Base-by-base conservation (phyloP, 1,140 invertebrate genomes). In the Archivesica marissinica region DNA sequence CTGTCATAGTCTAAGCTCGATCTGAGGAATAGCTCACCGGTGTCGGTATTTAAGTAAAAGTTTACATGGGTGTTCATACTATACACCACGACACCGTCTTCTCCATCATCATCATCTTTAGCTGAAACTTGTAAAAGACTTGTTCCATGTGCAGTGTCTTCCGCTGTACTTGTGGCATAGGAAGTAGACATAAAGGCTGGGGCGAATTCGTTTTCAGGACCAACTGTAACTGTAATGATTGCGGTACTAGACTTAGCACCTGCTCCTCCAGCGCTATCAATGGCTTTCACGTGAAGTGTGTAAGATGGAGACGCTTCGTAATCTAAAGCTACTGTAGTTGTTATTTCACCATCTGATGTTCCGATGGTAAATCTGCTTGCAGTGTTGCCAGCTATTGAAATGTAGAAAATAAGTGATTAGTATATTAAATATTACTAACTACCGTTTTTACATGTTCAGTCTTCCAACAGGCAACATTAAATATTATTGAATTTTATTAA, bases 131-230 rank as follows among this genome's bases (percentile, higher is more conserved):
- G 44, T 15, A 79, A 78, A 3, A 91, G 66, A 17, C 81, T 78
- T n/a, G 47, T 77, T 13, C 88, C 89, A 7, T 86, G n/a, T n/a
- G 86, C 13, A n/a, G 28, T 50, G 30, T 86, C 59, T 78, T 91
- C 90, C 13, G 35, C 28, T 13, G 89, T 15, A 20, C 44, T 79
- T 17, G 54, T 56, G 15, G 83, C 76, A 74, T 89, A 89, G 1
- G 85, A 66, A 38, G 82, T 33, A 56, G 94, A 89, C 6, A 82
- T 79, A 87, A 95, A 92, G 15, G 52, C 56, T 0, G 91, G 91
- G 41, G 61, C 50, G 23, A 54, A 17, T 56, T 92, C 90, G 70
- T 92, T 92, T 15, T 89, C 86, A 59, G 91, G 88, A 11, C 70
- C 80, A 0, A 92, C 88, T 11, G 70, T 79, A 7, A 92, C 80